These are phyloP conservation scores for Pipistrellus kuhlii DNA, from an alignment of 2,797 vertebrate species.

Conservation along the genomic window DNA sequence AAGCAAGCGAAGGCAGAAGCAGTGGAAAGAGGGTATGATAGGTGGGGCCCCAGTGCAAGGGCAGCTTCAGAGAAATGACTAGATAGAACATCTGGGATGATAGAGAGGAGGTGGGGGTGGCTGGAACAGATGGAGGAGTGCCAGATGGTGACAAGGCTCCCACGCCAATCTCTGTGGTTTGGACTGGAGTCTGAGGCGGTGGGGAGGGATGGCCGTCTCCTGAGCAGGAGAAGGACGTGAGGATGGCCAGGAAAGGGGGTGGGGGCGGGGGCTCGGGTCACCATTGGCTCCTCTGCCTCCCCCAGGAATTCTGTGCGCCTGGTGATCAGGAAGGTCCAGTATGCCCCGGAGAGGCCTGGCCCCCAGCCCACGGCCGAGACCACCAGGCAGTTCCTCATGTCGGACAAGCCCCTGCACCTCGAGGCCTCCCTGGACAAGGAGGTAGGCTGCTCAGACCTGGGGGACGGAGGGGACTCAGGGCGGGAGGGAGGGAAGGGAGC, in stretches of 20 bases:
- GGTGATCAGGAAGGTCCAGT: constrained; percentile 97
- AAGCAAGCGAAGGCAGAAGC: neutral
- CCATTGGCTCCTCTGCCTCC: neutral
- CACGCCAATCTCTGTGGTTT: neutral
- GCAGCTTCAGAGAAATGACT: neutral
- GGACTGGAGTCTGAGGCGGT: neutral
- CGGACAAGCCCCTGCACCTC: constrained; percentile 96
- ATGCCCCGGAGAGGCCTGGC: constrained; percentile 95
- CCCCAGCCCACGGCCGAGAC: constrained; percentile 97
- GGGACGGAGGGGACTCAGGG: neutral
- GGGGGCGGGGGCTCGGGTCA: neutral
- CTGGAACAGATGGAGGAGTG: neutral
- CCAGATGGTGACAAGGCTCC: neutral
- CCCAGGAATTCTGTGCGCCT: constrained; percentile 96
- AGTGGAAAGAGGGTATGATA: neutral
- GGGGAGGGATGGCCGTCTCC: neutral
- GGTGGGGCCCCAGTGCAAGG: neutral
- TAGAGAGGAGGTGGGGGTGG: neutral
- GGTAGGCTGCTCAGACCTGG: constrained; percentile 85
- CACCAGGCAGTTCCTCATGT: constrained; percentile 97
- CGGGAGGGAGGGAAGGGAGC: no score
- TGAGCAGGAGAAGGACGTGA: neutral
- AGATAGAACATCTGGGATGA: neutral
- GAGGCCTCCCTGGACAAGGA: constrained; percentile 98
- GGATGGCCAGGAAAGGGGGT: neutral